phyloP scores from a whole-genome alignment of 2,888 invertebrate genomes.

The Xestoiulus laeticollis region DNA sequence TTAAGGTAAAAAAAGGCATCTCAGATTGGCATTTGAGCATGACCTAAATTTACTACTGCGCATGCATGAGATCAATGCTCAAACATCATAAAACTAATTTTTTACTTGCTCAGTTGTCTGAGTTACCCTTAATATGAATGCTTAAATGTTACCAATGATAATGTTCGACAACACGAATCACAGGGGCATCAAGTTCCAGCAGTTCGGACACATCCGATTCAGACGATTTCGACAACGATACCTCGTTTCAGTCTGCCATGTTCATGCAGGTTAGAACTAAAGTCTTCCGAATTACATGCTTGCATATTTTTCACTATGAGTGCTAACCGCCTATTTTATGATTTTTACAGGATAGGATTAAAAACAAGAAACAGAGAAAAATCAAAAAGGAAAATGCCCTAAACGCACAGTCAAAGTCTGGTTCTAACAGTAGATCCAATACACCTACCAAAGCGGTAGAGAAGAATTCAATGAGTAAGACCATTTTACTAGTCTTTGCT shows the following conservation, averaged over 20 bases:
- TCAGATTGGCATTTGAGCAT: too few species aligned
- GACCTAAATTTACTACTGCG: too few species aligned
- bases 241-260: conserved; percentile 62
- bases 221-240: conserved; percentile 59
- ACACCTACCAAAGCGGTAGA: conserved; percentile 44
- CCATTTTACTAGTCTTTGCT: not conserved
- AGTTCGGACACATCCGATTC: conserved; percentile 78
- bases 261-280: conserved; percentile 62
- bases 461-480: not conserved
- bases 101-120: too few species aligned
- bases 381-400: conserved; percentile 38
- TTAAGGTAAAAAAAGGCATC: too few species aligned
- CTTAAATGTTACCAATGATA: not conserved
- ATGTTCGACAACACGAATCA: conserved; percentile 44
- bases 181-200: conserved; percentile 75
- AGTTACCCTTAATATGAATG: too few species aligned
- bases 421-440: conserved; percentile 44
- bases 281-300: not conserved
- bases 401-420: not conserved
- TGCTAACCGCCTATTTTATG: not conserved
- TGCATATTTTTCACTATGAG: too few species aligned
- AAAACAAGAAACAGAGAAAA: conserved; percentile 16
- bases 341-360: conserved; percentile 1
- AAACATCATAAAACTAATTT: too few species aligned
- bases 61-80: too few species aligned